A percentile compares a stretch with the other conserved stretches of the same genome.
These are phyloP conservation scores for Paramisgurnus dabryanus DNA, from an alignment of 2,113 vertebrate species.

Conservation along the genomic window DNA sequence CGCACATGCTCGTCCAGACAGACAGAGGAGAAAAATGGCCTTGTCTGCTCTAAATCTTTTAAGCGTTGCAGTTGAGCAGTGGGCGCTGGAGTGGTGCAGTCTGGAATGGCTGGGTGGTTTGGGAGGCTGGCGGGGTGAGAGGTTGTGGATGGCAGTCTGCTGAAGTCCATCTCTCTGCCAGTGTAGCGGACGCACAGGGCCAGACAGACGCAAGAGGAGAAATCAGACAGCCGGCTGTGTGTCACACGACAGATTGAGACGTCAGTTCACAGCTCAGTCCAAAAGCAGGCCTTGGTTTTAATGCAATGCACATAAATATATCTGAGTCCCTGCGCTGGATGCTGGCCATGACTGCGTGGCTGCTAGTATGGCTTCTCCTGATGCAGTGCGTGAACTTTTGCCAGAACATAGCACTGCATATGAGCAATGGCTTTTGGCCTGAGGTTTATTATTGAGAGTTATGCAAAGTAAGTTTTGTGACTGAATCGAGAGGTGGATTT, in stretches of 20 bases:
- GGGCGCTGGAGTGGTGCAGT: conserved; percentile 30
- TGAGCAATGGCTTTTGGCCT: conserved; percentile 49
- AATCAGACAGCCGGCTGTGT: conserved; percentile 52
- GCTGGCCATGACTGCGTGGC: conserved; percentile 41
- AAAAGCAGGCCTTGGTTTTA: conserved; percentile 39
- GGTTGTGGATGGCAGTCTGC: conserved; percentile 47
- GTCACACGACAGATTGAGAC: conserved; percentile 56
- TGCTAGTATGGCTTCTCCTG: conserved; percentile 44
- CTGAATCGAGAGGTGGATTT: conserved; percentile 26
- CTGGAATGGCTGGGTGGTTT: conserved; percentile 30
- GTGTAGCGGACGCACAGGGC: conserved; percentile 2
- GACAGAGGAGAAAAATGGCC: conserved; percentile 30
- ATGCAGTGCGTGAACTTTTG: conserved; percentile 47
- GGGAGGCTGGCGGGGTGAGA: conserved; percentile 48
- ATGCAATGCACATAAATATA: conserved; percentile 58
- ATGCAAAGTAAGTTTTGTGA: conserved; percentile 39
- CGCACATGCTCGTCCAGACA: conserved; percentile 24
- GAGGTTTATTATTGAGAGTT: conserved; percentile 22
- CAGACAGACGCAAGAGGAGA: conserved; percentile 50
- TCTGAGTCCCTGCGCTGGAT: conserved; percentile 40
- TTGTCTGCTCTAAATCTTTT: conserved; percentile 46
- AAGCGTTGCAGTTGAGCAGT: conserved; percentile 47
- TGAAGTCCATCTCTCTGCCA: conserved; percentile 47
- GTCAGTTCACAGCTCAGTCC: conserved; percentile 49
- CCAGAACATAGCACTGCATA: conserved; percentile 45